These are phyloP conservation scores for Carcharodon carcharias DNA, from an alignment of 2,797 vertebrate species.

Conservation along the genomic window DNA sequence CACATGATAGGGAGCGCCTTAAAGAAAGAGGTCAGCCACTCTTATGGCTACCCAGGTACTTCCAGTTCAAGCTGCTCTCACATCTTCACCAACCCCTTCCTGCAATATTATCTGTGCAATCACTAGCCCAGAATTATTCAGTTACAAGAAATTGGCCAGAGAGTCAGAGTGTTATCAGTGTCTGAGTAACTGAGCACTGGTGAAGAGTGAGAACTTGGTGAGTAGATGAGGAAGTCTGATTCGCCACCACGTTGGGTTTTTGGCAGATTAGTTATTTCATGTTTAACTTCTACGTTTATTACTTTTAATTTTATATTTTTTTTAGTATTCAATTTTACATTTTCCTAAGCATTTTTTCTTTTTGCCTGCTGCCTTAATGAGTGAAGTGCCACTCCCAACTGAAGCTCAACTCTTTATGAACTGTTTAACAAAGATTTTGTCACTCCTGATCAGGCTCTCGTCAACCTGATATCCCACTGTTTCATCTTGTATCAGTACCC, in stretches of 20 bases:
- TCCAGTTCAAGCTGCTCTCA: neutral
- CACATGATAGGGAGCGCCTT: neutral
- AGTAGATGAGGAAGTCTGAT: neutral
- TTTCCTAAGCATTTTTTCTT: neutral
- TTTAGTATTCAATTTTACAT: neutral
- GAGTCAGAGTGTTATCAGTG: neutral
- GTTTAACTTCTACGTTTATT: neutral
- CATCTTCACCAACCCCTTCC: neutral
- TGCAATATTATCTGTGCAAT: neutral
- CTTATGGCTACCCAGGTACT: neutral
- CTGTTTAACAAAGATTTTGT: neutral
- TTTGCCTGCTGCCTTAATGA: neutral
- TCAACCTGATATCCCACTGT: neutral
- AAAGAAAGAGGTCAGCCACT: neutral
- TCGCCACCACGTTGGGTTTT: neutral
- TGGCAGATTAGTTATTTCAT: neutral
- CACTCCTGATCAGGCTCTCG: neutral
- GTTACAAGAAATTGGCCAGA: neutral
- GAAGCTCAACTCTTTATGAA: neutral
- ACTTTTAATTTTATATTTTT: neutral
- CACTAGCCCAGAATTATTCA: neutral
- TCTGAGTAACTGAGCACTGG: neutral
- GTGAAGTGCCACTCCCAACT: neutral
- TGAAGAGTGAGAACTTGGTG: neutral
- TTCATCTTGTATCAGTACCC: neutral